phyloP scores from a whole-genome alignment of 1,140 invertebrate species.

The Nixonia krombeini region DNA sequence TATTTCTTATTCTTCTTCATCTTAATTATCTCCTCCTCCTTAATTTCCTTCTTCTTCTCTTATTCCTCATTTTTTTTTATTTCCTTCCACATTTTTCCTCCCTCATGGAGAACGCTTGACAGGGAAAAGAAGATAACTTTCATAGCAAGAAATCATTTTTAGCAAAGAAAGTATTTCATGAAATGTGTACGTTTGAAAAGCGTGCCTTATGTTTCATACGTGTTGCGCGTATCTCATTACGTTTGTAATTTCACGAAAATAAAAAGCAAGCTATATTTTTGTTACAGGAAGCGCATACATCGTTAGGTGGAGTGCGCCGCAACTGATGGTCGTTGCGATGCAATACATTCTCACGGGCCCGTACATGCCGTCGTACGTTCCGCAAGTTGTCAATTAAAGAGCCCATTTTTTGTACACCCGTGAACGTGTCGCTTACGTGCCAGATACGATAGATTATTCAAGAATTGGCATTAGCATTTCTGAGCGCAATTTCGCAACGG shows the following conservation, averaged over 20 bases:
- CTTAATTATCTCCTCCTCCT: too few relatives aligned
- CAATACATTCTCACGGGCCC: slow-evolving; percentile 70
- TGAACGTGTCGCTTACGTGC: background rate
- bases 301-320: slow-evolving; percentile 70
- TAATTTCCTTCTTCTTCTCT: too few relatives aligned
- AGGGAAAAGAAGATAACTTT: too few relatives aligned
- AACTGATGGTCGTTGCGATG: slow-evolving; percentile 68
- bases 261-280: slow-evolving; percentile 48
- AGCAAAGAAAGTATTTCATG: background rate
- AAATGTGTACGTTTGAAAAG: slow-evolving; percentile 5
- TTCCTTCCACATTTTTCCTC: too few relatives aligned
- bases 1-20: too few relatives aligned
- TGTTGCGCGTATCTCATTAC: slow-evolving; percentile 1
- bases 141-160: too few relatives aligned
- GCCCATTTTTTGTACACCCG: background rate
- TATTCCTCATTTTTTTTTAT: too few relatives aligned
- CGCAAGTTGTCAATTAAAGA: slow-evolving; percentile 63
- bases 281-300: slow-evolving; percentile 70
- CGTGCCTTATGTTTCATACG: slow-evolving; percentile 2
- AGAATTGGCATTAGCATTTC: background rate
- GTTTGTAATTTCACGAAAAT: slow-evolving; percentile 8
- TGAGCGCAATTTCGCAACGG: too few relatives aligned
- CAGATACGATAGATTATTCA: background rate
- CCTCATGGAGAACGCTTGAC: too few relatives aligned
- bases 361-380: slow-evolving; percentile 67